Base-by-base conservation (phyloP, 1,140 invertebrate genomes). In the Drosophila nikananu region DNA sequence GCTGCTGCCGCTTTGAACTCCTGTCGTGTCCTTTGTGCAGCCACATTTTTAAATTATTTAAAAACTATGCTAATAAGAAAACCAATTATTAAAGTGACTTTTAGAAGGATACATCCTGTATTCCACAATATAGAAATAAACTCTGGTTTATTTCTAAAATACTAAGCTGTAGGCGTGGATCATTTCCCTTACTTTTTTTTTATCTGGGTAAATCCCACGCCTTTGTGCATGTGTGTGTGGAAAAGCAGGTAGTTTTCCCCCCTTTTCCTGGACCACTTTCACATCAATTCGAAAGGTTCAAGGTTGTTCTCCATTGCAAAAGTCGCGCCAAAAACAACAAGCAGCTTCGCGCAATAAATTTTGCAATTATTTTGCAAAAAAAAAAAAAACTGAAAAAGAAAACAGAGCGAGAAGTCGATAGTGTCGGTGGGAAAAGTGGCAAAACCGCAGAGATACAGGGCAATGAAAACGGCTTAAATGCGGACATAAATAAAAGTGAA, bases 291-390 rank as follows among this genome's bases (percentile, higher is more conserved):
- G 41, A 55, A 77, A 80, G 77, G 77, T 80, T 80, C 77, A 80
- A 80, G 77, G 77, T 74, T 80, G 41, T 52, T 68, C 54, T 27
- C 62, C 60, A 41, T 35, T 46, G 37, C 23, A 41, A 77, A 77
- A 77, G 37, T 67, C 75, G 72, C 74, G 72, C 65, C 76, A 78
- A 55, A 44, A 58, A 76, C 55, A 73, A 74, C 37, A 73, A 64
- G 25, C 57, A 62, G 21, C 27, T 30, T 61, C 63, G 32, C 13
- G 63, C 65, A 72, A 72, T 70, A 51, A 71, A 58, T 72, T 57
- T 25, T 58, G 41, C 66, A 72, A 72, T 71, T 59, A 71, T 51
- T 59, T 51, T 27, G 12, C 21, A 25, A 23, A 5, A 32, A 61
- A 41, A 70, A 37, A 17, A 10, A 10, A 6, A 19, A 35, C 10